Conservation (phyloP, 2,888 invertebrate genomes). For the Mythimna ferrago region DNA sequence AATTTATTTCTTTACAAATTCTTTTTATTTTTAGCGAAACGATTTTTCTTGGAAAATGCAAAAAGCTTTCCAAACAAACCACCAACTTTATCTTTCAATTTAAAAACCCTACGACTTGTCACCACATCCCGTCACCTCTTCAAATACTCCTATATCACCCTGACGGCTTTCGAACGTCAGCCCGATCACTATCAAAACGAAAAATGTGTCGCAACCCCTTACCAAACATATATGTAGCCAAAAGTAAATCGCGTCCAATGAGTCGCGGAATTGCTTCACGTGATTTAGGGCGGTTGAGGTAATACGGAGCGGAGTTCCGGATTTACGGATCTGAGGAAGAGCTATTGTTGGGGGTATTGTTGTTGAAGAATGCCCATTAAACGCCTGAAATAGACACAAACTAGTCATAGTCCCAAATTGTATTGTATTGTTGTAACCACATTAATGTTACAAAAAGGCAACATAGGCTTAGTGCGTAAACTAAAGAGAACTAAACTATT, state of each 20-base stretch:
- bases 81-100: not conserved
- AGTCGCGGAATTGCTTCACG: constrained; percentile 11
- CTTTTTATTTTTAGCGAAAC: not conserved
- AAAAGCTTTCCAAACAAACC: not conserved
- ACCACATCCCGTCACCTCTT: not conserved
- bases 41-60: not conserved
- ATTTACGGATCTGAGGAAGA: not conserved
- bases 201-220: constrained; percentile 2
- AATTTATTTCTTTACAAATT: no score
- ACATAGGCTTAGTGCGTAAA: no score
- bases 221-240: not conserved
- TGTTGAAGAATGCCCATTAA: not conserved
- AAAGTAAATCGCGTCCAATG: constrained; percentile 26
- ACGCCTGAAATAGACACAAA: no score
- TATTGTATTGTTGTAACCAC: no score
- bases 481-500: no score
- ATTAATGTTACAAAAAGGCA: no score
- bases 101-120: not conserved
- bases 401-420: no score
- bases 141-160: not conserved
- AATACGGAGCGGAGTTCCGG: constrained; percentile 16
- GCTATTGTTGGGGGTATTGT: constrained; percentile 11
- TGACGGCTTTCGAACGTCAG: not conserved
- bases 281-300: constrained; percentile 17
- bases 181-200: not conserved